phyloP scores from a whole-genome alignment of 2,113 vertebrate genomes.

The Naja naja region DNA sequence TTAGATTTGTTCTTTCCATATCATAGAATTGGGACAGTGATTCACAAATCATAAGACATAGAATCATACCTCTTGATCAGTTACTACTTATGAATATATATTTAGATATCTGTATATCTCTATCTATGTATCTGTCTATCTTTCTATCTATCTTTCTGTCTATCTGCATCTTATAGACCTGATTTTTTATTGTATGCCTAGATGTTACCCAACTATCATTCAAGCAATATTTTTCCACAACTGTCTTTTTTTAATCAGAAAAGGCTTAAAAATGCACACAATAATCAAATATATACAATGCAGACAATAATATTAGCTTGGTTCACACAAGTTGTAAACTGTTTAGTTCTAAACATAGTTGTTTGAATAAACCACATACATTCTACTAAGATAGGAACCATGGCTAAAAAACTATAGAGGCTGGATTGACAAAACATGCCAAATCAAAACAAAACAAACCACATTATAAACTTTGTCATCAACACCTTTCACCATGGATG shows the following conservation, averaged over 20 bases:
- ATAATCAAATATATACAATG: neutral
- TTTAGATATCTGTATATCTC: too few species aligned
- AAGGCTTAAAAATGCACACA: too few species aligned
- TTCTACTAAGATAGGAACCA: neutral
- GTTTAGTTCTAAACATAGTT: neutral
- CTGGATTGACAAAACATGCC: neutral
- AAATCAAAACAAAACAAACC: neutral
- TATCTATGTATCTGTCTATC: too few species aligned
- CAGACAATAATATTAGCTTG: constrained; percentile 1
- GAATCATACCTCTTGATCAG: neutral
- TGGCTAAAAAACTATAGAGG: neutral
- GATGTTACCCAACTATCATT: neutral
- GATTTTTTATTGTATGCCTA: neutral
- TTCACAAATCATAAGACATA: neutral
- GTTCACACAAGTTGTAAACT: neutral
- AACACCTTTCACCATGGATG: constrained; percentile 12
- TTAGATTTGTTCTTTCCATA: neutral
- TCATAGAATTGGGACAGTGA: neutral
- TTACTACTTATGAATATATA: neutral
- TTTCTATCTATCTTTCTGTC: neutral
- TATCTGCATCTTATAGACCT: neutral
- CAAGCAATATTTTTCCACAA: neutral
- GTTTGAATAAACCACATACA: neutral
- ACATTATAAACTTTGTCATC: neutral
- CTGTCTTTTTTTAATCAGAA: neutral